Evolutionary conservation across 2,888 invertebrate species (phyloP).

Genomic region (Chrysina gloriosa): DNA sequence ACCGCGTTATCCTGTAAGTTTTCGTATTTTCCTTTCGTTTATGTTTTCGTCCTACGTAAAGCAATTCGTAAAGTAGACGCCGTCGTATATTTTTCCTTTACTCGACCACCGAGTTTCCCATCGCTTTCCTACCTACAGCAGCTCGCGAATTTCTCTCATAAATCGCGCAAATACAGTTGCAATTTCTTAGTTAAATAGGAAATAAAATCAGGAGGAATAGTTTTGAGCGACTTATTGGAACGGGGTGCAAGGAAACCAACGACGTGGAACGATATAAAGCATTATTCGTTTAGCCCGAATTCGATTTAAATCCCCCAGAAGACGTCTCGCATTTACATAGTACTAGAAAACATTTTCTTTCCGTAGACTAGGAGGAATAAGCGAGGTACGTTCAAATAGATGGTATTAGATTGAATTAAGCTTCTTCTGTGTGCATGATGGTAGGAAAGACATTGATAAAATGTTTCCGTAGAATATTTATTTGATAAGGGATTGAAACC

Average conservation of each 20-base stretch:
- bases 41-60: slow-evolving; percentile 46
- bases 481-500: too few relatives aligned
- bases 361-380: too few relatives aligned
- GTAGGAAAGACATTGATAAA: too few relatives aligned
- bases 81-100: slow-evolving; percentile 56
- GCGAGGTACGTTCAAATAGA: too few relatives aligned
- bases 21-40: slow-evolving; percentile 48
- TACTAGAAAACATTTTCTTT: slow-evolving; percentile 7
- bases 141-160: slow-evolving; percentile 58
- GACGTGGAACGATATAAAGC: slow-evolving; percentile 21
- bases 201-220: slow-evolving; percentile 42
- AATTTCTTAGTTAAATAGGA: slow-evolving; percentile 56
- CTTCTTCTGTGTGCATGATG: too few relatives aligned
- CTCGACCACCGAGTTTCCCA: slow-evolving; percentile 53
- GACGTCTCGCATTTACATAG: slow-evolving; percentile 63
- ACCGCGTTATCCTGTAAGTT: slow-evolving; percentile 2
- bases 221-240: slow-evolving; percentile 38
- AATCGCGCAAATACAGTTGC: slow-evolving; percentile 58
- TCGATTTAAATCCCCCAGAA: slow-evolving; percentile 61
- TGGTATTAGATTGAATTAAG: too few relatives aligned
- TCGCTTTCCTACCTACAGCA: slow-evolving; percentile 53
- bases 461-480: too few relatives aligned
- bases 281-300: slow-evolving; percentile 31
- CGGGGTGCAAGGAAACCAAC: slow-evolving; percentile 15
- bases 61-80: slow-evolving; percentile 59